Evolutionary conservation across 2,888 invertebrate species (phyloP).

Genomic region (Tenthredo livida): DNA sequence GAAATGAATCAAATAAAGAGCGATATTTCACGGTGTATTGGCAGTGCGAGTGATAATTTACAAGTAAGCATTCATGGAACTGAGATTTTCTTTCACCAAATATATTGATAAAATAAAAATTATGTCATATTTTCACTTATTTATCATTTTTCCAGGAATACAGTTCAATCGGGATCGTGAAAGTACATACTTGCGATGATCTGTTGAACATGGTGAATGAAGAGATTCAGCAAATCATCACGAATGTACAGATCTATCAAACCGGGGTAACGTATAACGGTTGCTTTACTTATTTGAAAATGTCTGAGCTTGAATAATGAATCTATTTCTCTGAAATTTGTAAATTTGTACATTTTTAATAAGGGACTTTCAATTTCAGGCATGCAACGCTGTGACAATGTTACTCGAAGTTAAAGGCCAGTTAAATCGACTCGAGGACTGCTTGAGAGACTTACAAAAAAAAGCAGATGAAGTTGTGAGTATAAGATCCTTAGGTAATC

Average conservation of each 20-base stretch:
- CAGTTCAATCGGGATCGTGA: conserved; percentile 58
- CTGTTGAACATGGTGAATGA: conserved; percentile 67
- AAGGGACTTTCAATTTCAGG: conserved; percentile 59
- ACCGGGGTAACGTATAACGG: conserved; percentile 63
- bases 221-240: conserved; percentile 70
- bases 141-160: conserved; percentile 61
- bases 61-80: conserved; percentile 57
- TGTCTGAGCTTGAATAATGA: background rate
- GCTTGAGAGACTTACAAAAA: conserved; percentile 67
- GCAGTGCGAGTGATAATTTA: conserved; percentile 62
- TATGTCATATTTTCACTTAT: background rate
- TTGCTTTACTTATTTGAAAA: background rate
- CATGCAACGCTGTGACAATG: conserved; percentile 58
- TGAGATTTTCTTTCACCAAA: background rate
- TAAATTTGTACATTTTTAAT: conserved; percentile 15
- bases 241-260: conserved; percentile 65
- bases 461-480: conserved; percentile 69
- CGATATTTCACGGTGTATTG: conserved; percentile 62
- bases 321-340: background rate
- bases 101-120: background rate
- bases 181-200: conserved; percentile 64
- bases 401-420: conserved; percentile 65
- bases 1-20: conserved; percentile 69
- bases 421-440: conserved; percentile 64
- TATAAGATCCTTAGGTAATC: conserved; percentile 50